Conservation (phyloP, 1,140 invertebrate species). For the Atta cephalotes region DNA sequence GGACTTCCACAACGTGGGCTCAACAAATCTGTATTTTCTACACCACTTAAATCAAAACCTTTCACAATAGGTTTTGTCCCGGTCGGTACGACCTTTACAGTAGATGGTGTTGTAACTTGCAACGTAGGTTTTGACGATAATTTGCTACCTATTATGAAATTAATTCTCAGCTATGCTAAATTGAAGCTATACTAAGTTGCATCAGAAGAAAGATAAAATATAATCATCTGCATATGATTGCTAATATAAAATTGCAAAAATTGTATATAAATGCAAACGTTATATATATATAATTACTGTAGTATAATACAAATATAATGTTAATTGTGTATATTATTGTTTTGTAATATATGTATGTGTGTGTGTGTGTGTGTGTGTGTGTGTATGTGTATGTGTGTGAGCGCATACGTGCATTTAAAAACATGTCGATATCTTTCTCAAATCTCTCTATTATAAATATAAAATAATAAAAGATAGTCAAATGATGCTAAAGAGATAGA, state of each 20-base stretch:
- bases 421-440: background rate
- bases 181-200: constrained; percentile 1
- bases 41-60: constrained; percentile 79
- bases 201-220: background rate
- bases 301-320: background rate
- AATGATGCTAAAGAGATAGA: too few species aligned
- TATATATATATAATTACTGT: background rate
- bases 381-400: background rate
- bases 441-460: background rate
- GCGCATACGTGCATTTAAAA: background rate
- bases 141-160: constrained; percentile 80
- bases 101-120: constrained; percentile 76
- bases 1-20: constrained; percentile 81
- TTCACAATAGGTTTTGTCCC: constrained; percentile 75
- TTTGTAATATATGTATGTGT: background rate
- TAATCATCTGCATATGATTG: constrained; percentile 41
- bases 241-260: constrained; percentile 31
- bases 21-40: constrained; percentile 76
- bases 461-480: constrained; percentile 2
- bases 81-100: constrained; percentile 81
- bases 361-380: background rate
- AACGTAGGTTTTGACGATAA: constrained; percentile 74
- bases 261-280: constrained; percentile 24
- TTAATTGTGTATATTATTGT: background rate
- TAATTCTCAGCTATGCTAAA: constrained; percentile 46